phyloP scores from a whole-genome alignment of 2,888 invertebrate species.

The Periphyllus acericola region DNA sequence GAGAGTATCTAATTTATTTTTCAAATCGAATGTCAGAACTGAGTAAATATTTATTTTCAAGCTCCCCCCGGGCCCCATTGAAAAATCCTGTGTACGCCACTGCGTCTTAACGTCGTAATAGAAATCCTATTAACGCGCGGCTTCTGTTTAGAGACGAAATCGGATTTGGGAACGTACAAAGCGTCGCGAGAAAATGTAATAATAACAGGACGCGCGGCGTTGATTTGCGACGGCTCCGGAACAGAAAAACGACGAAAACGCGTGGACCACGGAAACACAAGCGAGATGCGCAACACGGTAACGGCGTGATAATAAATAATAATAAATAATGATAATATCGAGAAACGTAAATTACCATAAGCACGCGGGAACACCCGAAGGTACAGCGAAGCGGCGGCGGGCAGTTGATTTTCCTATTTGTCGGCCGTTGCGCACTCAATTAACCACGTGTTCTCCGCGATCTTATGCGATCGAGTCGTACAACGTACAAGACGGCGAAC shows the following conservation, averaged over 20 bases:
- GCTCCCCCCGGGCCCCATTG: too few species aligned
- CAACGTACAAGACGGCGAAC: too few species aligned
- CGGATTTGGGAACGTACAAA: not conserved
- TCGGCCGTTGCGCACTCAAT: constrained; percentile 17
- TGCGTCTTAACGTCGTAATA: not conserved
- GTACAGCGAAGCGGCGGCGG: not conserved
- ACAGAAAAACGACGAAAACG: not conserved
- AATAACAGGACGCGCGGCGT: not conserved
- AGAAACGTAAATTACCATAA: not conserved
- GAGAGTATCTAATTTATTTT: too few species aligned
- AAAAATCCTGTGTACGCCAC: too few species aligned
- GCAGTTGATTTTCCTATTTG: not conserved
- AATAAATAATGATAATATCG: not conserved
- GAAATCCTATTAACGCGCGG: not conserved
- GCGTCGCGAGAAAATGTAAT: not conserved
- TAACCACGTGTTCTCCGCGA: not conserved
- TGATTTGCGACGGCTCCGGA: too few species aligned
- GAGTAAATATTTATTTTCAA: too few species aligned
- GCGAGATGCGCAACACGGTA: not conserved
- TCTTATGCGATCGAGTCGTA: not conserved
- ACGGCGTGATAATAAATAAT: not conserved
- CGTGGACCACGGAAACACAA: not conserved
- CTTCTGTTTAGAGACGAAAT: not conserved
- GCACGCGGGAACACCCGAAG: not conserved
- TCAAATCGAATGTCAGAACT: too few species aligned